Percentiles rank a stretch among this genome's conserved stretches.
Conservation (phyloP, 2,888 invertebrate genomes). For the Ischnus inquisitorius region DNA sequence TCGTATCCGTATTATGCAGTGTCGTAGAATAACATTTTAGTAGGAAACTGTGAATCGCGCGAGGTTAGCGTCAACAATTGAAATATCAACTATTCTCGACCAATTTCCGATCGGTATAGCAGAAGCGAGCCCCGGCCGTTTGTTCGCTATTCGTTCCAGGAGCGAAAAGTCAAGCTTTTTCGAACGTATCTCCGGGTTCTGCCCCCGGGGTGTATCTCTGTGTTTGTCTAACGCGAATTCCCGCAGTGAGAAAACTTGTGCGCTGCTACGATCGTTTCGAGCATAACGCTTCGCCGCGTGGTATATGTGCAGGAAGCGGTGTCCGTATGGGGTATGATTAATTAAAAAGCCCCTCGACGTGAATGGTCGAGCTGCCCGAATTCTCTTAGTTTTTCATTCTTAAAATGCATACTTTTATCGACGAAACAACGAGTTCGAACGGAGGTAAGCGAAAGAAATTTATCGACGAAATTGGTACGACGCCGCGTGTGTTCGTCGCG, state of each 20-base stretch:
- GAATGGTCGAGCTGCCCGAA: background rate
- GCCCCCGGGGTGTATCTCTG: conserved; percentile 40
- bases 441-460: background rate
- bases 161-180: conserved; percentile 30
- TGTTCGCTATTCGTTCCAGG: background rate
- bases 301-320: background rate
- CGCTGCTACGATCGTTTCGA: conserved; percentile 16
- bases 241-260: conserved; percentile 53
- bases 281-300: conserved; percentile 38
- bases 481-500: conserved; percentile 14
- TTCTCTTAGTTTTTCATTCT: conserved; percentile 23
- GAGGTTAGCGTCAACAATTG: background rate
- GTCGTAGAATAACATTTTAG: background rate
- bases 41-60: background rate
- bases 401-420: conserved; percentile 42
- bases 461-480: background rate
- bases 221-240: conserved; percentile 59
- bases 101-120: background rate
- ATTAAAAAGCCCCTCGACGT: conserved; percentile 30
- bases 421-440: background rate
- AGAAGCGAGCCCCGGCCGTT: background rate
- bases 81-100: background rate
- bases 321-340: conserved; percentile 29
- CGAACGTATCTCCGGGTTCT: too few species aligned
- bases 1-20: background rate